Evolutionary conservation across 2,113 vertebrate species (phyloP).

Genomic region (Notothenia rossii): DNA sequence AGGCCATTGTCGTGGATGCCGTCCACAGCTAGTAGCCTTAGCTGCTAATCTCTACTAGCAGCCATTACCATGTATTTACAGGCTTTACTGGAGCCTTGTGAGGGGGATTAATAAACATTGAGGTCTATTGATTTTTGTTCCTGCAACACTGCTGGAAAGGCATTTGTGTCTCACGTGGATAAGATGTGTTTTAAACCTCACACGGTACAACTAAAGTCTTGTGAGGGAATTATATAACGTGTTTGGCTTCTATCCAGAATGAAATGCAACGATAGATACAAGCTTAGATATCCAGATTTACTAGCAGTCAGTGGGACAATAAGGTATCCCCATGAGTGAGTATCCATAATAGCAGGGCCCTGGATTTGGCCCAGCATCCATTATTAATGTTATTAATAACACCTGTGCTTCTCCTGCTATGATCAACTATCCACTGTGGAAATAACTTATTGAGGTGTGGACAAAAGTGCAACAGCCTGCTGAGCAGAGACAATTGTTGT

Average conservation of each 20-base stretch:
- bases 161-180: slow-evolving; percentile 49
- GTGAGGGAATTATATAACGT: slow-evolving; percentile 37
- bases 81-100: slow-evolving; percentile 80
- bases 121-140: slow-evolving; percentile 69
- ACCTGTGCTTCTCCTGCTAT: not conserved
- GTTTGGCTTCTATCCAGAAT: not conserved
- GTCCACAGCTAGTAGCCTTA: slow-evolving; percentile 37
- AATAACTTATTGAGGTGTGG: not conserved
- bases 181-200: slow-evolving; percentile 44
- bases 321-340: not conserved
- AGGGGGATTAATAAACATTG: slow-evolving; percentile 80
- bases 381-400: slow-evolving; percentile 37
- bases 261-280: not conserved
- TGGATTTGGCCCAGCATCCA: slow-evolving; percentile 21
- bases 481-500: not conserved
- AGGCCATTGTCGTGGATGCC: slow-evolving; percentile 33
- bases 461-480: not conserved
- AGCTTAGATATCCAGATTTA: not conserved
- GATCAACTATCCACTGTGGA: slow-evolving; percentile 6
- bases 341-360: not conserved
- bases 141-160: slow-evolving; percentile 2
- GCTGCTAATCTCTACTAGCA: slow-evolving; percentile 62
- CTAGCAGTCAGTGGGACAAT: not conserved
- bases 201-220: slow-evolving; percentile 18
- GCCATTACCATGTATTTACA: slow-evolving; percentile 50